A percentile compares a stretch with the other conserved stretches of the same genome.
phyloP scores from a whole-genome alignment of 2,797 vertebrate genomes.

The Arnoldichthys spilopterus region DNA sequence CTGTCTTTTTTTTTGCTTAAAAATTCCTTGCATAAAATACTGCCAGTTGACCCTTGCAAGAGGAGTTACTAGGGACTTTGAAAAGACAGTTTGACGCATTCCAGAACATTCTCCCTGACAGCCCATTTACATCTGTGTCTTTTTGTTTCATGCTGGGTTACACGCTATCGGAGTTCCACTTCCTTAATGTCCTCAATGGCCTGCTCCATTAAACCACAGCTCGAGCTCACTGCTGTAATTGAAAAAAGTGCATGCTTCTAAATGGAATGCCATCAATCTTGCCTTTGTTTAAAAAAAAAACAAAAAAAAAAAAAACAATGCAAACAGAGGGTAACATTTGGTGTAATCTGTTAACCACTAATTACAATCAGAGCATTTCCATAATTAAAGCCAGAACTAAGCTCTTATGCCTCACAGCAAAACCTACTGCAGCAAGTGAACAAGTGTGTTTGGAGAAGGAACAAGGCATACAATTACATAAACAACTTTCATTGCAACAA shows the following conservation, averaged over 20 bases:
- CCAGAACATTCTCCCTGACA: conserved; percentile 10
- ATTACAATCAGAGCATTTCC: conserved; percentile 75
- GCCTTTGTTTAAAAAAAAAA: conserved; percentile 64
- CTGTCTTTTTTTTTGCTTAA: no score
- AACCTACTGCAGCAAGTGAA: conserved; percentile 49
- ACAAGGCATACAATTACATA: conserved; percentile 39
- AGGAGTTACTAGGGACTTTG: background rate
- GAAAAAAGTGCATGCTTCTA: conserved; percentile 65
- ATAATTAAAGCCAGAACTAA: conserved; percentile 72
- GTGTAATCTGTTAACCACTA: conserved; percentile 74
- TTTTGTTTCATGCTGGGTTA: conserved; percentile 53
- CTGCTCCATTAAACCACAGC: conserved; percentile 58
- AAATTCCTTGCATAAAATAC: background rate
- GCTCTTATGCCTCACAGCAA: conserved; percentile 50
- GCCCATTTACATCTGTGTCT: conserved; percentile 57
- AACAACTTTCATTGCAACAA: conserved; percentile 43
- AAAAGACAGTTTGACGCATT: conserved; percentile 12
- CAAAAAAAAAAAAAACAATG: conserved; percentile 52
- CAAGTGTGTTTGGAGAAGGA: conserved; percentile 41
- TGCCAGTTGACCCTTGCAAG: background rate
- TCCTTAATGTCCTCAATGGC: conserved; percentile 50
- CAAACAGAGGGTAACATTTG: conserved; percentile 73
- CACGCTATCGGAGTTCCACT: conserved; percentile 60
- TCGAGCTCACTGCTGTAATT: conserved; percentile 68
- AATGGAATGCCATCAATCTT: conserved; percentile 68